A percentile compares a stretch with the other conserved stretches of the same genome.
Conservation (phyloP, 1,140 invertebrate species). For the Psilanteris sp. region DNA sequence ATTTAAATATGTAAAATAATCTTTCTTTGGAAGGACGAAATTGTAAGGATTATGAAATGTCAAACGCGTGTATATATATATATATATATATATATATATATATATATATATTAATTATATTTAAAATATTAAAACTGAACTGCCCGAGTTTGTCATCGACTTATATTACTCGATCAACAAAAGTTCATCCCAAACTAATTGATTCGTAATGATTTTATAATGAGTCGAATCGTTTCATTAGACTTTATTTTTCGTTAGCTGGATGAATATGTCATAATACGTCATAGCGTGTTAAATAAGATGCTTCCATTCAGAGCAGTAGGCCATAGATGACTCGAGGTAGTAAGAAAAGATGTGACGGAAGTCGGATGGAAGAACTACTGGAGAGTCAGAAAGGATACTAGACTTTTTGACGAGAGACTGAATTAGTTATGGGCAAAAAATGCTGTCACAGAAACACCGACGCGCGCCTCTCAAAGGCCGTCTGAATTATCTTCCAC, state of each 20-base stretch:
- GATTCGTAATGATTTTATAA: too few species aligned
- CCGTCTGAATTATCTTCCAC: slow-evolving; percentile 47
- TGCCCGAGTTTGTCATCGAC: too few species aligned
- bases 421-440: slow-evolving; percentile 74
- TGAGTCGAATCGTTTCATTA: slow-evolving; percentile 12
- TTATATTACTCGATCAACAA: too few species aligned
- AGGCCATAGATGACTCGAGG: slow-evolving; percentile 54
- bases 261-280: slow-evolving; percentile 55
- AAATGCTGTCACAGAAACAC: slow-evolving; percentile 57
- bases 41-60: too few species aligned
- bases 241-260: slow-evolving; percentile 2
- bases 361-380: slow-evolving; percentile 49
- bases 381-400: slow-evolving; percentile 47
- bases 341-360: slow-evolving; percentile 54
- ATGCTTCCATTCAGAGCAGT: slow-evolving; percentile 54
- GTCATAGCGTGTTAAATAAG: slow-evolving; percentile 53
- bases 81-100: too few species aligned
- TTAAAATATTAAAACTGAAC: too few species aligned
- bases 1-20: too few species aligned
- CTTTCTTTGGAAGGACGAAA: too few species aligned
- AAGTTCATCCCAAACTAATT: too few species aligned
- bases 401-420: slow-evolving; percentile 70
- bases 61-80: too few species aligned
- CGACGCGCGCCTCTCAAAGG: slow-evolving; percentile 44
- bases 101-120: too few species aligned